Evolutionary conservation across 2,797 vertebrate genomes (phyloP), one percentile per base, ranked within the genome.

Genomic region (Jordanella pulchra): DNA sequence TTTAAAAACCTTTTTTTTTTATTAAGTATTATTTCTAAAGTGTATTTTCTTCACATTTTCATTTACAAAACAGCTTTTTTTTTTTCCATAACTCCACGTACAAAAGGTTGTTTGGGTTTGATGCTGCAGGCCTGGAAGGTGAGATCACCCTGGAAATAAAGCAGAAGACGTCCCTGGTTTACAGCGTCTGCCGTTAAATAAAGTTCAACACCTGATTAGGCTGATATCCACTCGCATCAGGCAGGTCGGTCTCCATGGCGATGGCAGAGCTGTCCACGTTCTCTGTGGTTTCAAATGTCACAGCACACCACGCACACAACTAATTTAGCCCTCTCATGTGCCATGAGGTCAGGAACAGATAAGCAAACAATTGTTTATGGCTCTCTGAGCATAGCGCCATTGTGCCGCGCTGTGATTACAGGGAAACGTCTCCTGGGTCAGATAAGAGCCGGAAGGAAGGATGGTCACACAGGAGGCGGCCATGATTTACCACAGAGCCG

Each of bases 371-470:
- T 45, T 32, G 64, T 79, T 84, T 81, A 84, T 67, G 64, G 81
- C 80, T 65, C 65, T 80, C 60, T 81, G 66, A 50, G 67, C 78
- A 75, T 35, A 58, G 76, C 64, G 1, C 53, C 65, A 74, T 85
- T 87, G 83, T 88, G 80, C 83, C 65, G 72, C 18, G 45, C 71
- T 42, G 74, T 21, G 71, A 65, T 69, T 6, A 79, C 5, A 21
- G 61, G 65, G 60, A 56, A 70, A 77, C 75, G 73, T 80, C 66
- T 14, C 76, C 65, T 30, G 73, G 32, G 18, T 1, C 53, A 80
- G 89, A 89, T 87, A 85, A 86, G 73, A 81, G 44, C 69, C 28
- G 0, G 45, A 60, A 72, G 78, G 63, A 71, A 53, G 65, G 65
- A 72, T 14, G 60, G 74, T 83, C 76, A 82, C 69, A 32, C 39